phyloP scores from a whole-genome alignment of 2,888 invertebrate genomes.

The Pterobdella sp. region DNA sequence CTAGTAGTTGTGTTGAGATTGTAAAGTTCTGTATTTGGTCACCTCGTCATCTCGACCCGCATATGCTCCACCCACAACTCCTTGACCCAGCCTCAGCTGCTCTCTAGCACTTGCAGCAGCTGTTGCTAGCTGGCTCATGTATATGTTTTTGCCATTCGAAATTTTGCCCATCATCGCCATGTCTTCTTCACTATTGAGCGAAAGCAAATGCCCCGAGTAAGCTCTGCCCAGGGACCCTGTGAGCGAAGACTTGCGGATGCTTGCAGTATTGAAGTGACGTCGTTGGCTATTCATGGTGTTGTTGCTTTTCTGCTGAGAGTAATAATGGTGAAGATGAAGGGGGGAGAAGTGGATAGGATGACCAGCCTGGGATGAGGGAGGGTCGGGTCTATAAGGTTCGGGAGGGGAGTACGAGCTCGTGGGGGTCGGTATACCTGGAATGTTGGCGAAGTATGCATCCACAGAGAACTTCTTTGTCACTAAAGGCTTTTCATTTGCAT shows the following conservation, averaged over 20 bases:
- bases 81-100: slow-evolving; percentile 21
- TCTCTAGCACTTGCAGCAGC: slow-evolving; percentile 26
- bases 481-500: not conserved
- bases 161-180: not conserved
- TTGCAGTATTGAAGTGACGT: not conserved
- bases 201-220: slow-evolving; percentile 23
- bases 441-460: slow-evolving; percentile 24
- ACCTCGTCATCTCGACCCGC: slow-evolving; percentile 5
- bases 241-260: slow-evolving; percentile 24
- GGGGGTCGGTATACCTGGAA: slow-evolving; percentile 17
- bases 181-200: slow-evolving; percentile 1
- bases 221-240: slow-evolving; percentile 28
- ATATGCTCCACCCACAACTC: slow-evolving; percentile 13
- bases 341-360: slow-evolving; percentile 18
- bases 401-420: slow-evolving; percentile 27
- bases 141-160: slow-evolving; percentile 19
- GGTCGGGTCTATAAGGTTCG: slow-evolving; percentile 25
- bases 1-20: slow-evolving; percentile 14
- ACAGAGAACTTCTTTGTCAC: slow-evolving; percentile 26
- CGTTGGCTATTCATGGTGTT: not conserved
- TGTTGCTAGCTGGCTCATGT: slow-evolving; percentile 26
- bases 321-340: slow-evolving; percentile 17
- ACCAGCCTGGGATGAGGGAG: not conserved
- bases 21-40: slow-evolving; percentile 21
- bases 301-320: slow-evolving; percentile 15